Conservation (phyloP, 2,113 vertebrate genomes). For the Promerops cafer region DNA sequence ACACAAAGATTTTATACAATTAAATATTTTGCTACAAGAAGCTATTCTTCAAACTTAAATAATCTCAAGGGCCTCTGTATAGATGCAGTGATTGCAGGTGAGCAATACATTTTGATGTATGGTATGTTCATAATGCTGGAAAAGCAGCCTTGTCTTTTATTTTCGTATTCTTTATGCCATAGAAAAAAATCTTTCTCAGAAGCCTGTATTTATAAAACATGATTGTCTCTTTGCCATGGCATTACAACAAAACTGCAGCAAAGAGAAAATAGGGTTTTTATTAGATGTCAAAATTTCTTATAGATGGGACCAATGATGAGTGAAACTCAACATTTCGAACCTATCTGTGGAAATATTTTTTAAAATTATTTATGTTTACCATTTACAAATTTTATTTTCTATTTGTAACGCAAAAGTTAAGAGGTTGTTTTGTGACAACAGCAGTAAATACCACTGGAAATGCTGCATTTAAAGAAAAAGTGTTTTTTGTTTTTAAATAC, state of each 20-base stretch:
- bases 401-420: not conserved
- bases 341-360: not conserved
- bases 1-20: not conserved
- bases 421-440: not conserved
- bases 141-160: not conserved
- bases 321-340: not conserved
- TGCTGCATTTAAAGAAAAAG: not conserved
- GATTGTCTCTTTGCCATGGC: not conserved
- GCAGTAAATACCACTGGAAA: not conserved
- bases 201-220: not conserved
- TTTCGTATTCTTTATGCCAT: not conserved
- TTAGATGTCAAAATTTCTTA: not conserved
- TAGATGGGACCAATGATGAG: not conserved
- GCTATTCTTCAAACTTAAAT: not conserved
- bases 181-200: not conserved
- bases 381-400: not conserved
- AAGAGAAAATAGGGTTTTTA: not conserved
- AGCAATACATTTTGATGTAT: not conserved
- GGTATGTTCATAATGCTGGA: not conserved
- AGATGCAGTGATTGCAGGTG: not conserved
- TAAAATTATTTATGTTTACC: not conserved
- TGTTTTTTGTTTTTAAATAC: not conserved
- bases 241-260: not conserved
- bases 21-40: not conserved
- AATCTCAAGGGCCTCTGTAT: not conserved